Evolutionary conservation across 2,888 invertebrate genomes (phyloP).

Genomic region (Aphrophora alni): DNA sequence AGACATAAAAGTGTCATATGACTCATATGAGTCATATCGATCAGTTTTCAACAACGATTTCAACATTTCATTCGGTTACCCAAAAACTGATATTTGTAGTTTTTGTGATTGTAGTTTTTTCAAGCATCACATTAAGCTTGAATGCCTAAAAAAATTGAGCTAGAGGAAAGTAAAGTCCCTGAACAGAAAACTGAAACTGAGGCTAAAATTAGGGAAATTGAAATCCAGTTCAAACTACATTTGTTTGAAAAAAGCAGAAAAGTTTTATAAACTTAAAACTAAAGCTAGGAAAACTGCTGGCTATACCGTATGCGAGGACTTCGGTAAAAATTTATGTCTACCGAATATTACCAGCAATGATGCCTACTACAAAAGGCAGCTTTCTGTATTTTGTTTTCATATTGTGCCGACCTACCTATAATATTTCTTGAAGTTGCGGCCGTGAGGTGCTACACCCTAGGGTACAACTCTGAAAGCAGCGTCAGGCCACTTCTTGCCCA

Average conservation of each 20-base stretch:
- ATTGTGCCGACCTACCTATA: no score
- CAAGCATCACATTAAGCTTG: background rate
- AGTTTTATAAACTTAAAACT: slow-evolving; percentile 21
- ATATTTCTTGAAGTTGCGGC: no score
- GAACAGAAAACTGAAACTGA: slow-evolving; percentile 1
- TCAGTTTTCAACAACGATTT: slow-evolving; percentile 10
- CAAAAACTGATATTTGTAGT: slow-evolving; percentile 11
- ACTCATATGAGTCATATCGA: background rate
- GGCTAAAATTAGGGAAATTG: background rate
- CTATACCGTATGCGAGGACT: no score
- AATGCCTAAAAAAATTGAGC: background rate
- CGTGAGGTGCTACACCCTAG: no score
- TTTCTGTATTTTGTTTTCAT: slow-evolving; percentile 20
- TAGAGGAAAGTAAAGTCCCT: background rate
- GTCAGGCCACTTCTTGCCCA: no score
- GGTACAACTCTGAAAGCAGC: no score
- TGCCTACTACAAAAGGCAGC: slow-evolving; percentile 29
- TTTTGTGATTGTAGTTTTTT: no score
- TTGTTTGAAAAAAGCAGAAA: slow-evolving; percentile 32
- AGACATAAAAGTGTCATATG: slow-evolving; percentile 15
- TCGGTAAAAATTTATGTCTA: slow-evolving; percentile 18
- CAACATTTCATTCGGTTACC: slow-evolving; percentile 27
- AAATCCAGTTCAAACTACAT: background rate
- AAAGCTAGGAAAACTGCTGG: background rate
- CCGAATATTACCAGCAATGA: slow-evolving; percentile 25